phyloP scores from a whole-genome alignment of 2,888 invertebrate genomes.

The Leptinotarsa tumamoca region DNA sequence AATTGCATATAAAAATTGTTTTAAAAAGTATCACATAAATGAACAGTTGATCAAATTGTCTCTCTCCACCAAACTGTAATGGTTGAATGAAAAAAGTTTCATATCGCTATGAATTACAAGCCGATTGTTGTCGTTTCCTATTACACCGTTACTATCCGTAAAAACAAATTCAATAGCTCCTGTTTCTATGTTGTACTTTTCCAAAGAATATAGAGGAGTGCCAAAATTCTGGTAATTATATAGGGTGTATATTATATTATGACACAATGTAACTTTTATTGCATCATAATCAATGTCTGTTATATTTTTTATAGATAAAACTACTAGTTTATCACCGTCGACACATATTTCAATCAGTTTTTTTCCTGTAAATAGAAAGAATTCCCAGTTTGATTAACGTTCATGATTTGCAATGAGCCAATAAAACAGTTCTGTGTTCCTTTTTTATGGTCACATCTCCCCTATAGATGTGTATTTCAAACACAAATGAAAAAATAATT shows the following conservation, averaged over 20 bases:
- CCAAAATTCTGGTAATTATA: conserved; percentile 45
- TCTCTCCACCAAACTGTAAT: conserved; percentile 35
- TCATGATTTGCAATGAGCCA: too few relatives aligned
- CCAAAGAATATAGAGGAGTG: conserved; percentile 28
- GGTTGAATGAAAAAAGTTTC: conserved; percentile 34
- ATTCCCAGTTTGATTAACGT: background rate
- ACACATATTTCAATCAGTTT: conserved; percentile 51
- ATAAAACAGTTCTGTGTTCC: too few relatives aligned
- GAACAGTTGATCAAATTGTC: conserved; percentile 36
- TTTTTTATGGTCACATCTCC: too few relatives aligned
- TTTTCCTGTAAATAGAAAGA: conserved; percentile 49
- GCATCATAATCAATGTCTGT: conserved; percentile 43
- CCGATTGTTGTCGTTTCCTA: conserved; percentile 21
- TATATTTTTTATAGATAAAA: conserved; percentile 40
- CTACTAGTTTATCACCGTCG: conserved; percentile 40
- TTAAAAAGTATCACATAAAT: conserved; percentile 21
- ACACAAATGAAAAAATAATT: too few relatives aligned
- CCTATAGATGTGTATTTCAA: too few relatives aligned
- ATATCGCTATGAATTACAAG: conserved; percentile 23
- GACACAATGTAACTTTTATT: conserved; percentile 53
- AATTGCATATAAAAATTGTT: background rate
- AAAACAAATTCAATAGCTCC: conserved; percentile 34
- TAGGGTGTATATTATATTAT: conserved; percentile 52
- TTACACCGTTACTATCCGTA: conserved; percentile 20
- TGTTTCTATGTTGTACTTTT: conserved; percentile 42